These are phyloP conservation scores for Tachina lurida DNA, from an alignment of 2,888 invertebrate species.

Conservation along the genomic window DNA sequence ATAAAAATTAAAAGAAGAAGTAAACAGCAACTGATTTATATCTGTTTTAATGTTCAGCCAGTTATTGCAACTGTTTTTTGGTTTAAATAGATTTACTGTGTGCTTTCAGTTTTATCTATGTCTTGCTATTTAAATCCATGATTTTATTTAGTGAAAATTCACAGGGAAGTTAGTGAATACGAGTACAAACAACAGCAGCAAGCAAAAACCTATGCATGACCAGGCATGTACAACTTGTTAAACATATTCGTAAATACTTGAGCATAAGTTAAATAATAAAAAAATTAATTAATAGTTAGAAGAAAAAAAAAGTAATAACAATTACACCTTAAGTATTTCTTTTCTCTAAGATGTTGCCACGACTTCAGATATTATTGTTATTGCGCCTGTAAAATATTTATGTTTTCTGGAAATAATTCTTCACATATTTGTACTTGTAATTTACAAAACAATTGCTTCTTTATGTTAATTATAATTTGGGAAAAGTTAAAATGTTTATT, in stretches of 20 bases:
- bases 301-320: constrained; percentile 21
- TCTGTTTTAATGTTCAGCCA: constrained; percentile 55
- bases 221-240: constrained; percentile 44
- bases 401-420: not conserved
- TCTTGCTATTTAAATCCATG: constrained; percentile 46
- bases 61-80: constrained; percentile 56
- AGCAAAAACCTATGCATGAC: constrained; percentile 41
- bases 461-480: not conserved
- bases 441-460: not conserved
- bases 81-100: constrained; percentile 36
- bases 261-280: constrained; percentile 26
- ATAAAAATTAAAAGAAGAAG: not conserved
- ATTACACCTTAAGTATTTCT: constrained; percentile 48
- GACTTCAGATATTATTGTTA: not conserved
- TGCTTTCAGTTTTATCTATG: constrained; percentile 40
- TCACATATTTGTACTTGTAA: not conserved
- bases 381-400: constrained; percentile 6
- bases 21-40: constrained; percentile 62
- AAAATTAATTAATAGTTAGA: constrained; percentile 10
- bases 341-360: not conserved
- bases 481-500: not conserved
- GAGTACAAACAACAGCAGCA: not conserved
- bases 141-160: constrained; percentile 56
- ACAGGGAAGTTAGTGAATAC: constrained; percentile 49
- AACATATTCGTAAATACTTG: constrained; percentile 44